Conservation (phyloP, 2,113 vertebrate species). For the Xyliphius kryptos region DNA sequence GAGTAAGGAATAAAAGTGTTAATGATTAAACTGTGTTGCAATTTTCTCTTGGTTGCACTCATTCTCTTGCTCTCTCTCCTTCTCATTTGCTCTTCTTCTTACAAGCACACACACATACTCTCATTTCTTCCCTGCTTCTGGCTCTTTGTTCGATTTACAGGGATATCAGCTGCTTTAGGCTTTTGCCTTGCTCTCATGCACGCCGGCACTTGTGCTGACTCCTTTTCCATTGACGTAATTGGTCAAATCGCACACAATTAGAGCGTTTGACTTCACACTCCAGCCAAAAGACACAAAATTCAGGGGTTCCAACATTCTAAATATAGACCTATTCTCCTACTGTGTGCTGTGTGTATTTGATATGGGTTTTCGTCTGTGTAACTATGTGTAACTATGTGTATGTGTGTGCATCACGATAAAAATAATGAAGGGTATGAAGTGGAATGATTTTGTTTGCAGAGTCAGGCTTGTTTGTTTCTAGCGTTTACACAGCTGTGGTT, state of each 20-base stretch:
- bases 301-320: constrained; percentile 51
- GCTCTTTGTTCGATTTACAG: constrained; percentile 5
- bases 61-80: no score
- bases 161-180: not conserved
- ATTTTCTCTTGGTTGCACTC: no score
- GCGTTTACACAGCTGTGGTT: constrained; percentile 25
- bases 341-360: constrained; percentile 21
- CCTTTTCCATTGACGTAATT: constrained; percentile 65
- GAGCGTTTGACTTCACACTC: constrained; percentile 51
- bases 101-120: no score
- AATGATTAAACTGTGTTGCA: no score
- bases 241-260: constrained; percentile 64
- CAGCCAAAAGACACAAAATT: constrained; percentile 44
- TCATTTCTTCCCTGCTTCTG: constrained; percentile 2
- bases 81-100: not conserved
- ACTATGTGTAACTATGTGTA: no score
- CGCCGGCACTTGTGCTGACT: constrained; percentile 67
- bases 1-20: not conserved
- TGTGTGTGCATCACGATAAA: no score
- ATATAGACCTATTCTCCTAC: constrained; percentile 55
- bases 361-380: constrained; percentile 10
- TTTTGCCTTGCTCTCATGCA: constrained; percentile 51
- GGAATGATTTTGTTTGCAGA: not conserved
- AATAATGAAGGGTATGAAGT: no score
- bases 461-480: no score